A percentile compares a stretch with the other conserved stretches of the same genome.
Conservation (phyloP, 2,113 vertebrate genomes). For the Zapus hudsonius region DNA sequence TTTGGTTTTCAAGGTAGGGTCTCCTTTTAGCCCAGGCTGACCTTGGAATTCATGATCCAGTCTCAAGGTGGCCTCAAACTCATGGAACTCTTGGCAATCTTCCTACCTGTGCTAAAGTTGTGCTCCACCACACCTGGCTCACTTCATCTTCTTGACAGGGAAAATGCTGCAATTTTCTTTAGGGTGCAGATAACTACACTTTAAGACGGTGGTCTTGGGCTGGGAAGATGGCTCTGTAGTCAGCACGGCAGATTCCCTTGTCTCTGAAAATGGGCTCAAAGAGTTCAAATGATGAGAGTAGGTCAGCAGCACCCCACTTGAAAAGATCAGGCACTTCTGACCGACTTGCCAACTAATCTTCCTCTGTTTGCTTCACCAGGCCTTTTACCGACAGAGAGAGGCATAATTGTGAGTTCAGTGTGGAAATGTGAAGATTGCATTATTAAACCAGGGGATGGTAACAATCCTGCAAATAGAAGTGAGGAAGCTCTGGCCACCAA, state of each 20-base stretch:
- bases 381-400: background rate
- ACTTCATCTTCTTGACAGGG: too few species aligned
- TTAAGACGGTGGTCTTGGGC: background rate
- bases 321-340: background rate
- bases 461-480: background rate
- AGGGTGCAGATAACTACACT: background rate
- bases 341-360: background rate
- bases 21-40: too few species aligned
- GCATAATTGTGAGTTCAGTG: background rate
- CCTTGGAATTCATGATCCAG: too few species aligned
- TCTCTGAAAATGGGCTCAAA: background rate
- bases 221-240: too few species aligned
- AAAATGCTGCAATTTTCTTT: constrained; percentile 4
- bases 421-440: background rate
- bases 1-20: too few species aligned
- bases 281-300: background rate
- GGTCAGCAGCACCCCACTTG: background rate
- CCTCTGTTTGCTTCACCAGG: background rate
- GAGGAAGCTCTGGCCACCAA: background rate
- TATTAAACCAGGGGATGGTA: background rate
- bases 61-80: too few species aligned
- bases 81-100: too few species aligned
- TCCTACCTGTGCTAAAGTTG: too few species aligned
- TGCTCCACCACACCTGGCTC: too few species aligned
- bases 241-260: too few species aligned